Base-by-base conservation (phyloP, 2,888 invertebrate species). In the Crioceris asparagi region DNA sequence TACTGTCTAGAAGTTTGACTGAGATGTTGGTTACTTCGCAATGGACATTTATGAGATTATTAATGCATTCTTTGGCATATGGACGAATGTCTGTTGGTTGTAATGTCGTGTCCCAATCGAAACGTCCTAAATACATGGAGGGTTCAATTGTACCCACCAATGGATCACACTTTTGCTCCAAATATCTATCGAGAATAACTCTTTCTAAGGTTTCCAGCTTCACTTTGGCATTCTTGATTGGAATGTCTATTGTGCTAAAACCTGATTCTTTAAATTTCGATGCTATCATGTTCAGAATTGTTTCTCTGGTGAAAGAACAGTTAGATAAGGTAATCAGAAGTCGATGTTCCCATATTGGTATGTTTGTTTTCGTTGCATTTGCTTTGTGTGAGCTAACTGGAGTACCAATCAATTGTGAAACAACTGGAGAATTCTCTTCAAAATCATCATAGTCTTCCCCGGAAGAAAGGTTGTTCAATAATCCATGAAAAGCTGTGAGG, bases 141-240 rank as follows among this genome's bases (percentile, higher is more conserved):
- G 88, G 90, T 64, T 96, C 94, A 45, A 96, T 91, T 4, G 86
- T 87, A n/a, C 92, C 93, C 16, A 94, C 90, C 8, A 96, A 70
- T 0, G 93, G 93, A 66, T 93, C 92, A 29, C 88, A 84, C 57
- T 92, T 92, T 56, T 86, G 83, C 61, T 94, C 93, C 33, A 87
- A 68, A 58, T 86, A 87, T 2, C 80, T 80, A 53, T 88, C 86
- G 10, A 86, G 71, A 39, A 88, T 76, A 4, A 70, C 69, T 3
- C 67, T 66, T 51, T 79, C 79, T 23, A 79, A 62, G 3, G 66
- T 62, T 39, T 68, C 70, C 4, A 83, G 66, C 4, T 78, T 74
- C 4, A 73, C 73, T 54, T 75, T 77, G 2, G 79, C 75, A 0
- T 73, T 75, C 58, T 76, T 74, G n/a, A 86, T 65, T 0, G 83